These are phyloP conservation scores for Oncorhynchus keta DNA, from an alignment of 2,113 vertebrate genomes.

Conservation along the genomic window DNA sequence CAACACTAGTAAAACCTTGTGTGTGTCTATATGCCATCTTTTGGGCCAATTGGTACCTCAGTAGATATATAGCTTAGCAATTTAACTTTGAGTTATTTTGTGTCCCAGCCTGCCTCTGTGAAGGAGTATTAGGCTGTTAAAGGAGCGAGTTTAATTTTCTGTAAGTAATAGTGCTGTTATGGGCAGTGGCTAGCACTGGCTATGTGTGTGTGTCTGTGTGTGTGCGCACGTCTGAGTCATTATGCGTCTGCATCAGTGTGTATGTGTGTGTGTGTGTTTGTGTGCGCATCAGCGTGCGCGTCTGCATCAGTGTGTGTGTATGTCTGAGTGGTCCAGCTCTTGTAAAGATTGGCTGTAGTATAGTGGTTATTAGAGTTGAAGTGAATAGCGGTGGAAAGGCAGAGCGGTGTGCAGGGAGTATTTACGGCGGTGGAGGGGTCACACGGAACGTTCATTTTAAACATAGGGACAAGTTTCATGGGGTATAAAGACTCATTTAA, in stretches of 20 bases:
- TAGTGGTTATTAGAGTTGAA: slow-evolving; percentile 28
- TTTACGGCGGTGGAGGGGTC: slow-evolving; percentile 36
- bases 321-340: background rate
- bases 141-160: background rate
- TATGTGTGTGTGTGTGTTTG: background rate
- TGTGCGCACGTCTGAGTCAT: background rate
- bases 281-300: background rate
- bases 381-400: background rate
- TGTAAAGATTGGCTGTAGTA: slow-evolving; percentile 5
- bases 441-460: slow-evolving; percentile 24
- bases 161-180: background rate
- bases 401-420: slow-evolving; percentile 1
- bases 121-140: background rate
- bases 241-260: slow-evolving; percentile 9
- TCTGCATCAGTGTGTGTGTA: background rate
- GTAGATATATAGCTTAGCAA: too few species aligned
- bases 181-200: background rate
- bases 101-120: background rate
- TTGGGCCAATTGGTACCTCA: too few species aligned
- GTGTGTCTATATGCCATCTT: background rate
- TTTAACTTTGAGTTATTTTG: background rate
- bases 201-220: slow-evolving; percentile 2
- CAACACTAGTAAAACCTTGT: background rate
- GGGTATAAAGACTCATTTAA: slow-evolving; percentile 35
- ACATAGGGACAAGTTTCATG: slow-evolving; percentile 38